Evolutionary conservation across 2,113 vertebrate species (phyloP).

Genomic region (Toxostoma redivivum): DNA sequence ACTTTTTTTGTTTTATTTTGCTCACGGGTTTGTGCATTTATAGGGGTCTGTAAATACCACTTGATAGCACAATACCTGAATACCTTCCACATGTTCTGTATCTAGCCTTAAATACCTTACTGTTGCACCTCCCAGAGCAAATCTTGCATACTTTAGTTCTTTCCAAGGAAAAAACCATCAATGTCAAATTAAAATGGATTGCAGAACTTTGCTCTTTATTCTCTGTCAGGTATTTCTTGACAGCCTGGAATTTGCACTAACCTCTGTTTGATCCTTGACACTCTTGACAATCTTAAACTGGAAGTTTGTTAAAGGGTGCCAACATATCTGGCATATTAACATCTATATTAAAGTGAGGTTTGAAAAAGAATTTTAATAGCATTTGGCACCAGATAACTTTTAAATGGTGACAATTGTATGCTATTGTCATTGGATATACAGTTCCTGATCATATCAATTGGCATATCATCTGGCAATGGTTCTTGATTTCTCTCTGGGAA

Average conservation of each 20-base stretch:
- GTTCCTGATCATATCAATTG: not conserved
- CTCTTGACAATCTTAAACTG: not conserved
- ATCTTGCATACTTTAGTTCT: not conserved
- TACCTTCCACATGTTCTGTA: not conserved
- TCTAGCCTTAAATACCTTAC: not conserved
- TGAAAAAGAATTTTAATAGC: not conserved
- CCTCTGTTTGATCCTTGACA: not conserved
- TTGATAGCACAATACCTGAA: not conserved
- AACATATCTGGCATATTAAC: not conserved
- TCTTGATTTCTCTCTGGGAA: not conserved
- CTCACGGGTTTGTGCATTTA: not conserved
- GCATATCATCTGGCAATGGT: not conserved
- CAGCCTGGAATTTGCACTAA: not conserved
- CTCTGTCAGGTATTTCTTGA: not conserved
- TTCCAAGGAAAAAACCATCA: not conserved
- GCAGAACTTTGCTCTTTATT: constrained; percentile 12
- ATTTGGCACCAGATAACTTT: not conserved
- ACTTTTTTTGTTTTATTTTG: not conserved
- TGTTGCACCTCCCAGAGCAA: not conserved
- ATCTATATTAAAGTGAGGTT: not conserved
- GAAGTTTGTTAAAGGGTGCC: not conserved
- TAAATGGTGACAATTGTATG: not conserved
- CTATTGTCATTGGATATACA: not conserved
- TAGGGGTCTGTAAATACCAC: not conserved
- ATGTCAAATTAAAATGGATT: not conserved